Percentiles rank a stretch among this genome's conserved stretches.
Conservation (phyloP, 2,888 invertebrate species). For the Ctenicera cuprea region DNA sequence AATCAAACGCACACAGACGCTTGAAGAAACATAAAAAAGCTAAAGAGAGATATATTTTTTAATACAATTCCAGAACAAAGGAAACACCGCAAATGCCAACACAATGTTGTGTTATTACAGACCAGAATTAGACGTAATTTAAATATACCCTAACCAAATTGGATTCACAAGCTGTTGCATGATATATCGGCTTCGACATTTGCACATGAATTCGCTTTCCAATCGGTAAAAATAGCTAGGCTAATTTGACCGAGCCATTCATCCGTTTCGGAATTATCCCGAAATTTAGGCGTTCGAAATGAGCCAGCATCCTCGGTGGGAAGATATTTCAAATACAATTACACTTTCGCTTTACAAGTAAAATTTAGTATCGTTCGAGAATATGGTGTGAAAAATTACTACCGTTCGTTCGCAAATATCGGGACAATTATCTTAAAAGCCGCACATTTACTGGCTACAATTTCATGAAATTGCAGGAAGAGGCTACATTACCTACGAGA, state of each 20-base stretch:
- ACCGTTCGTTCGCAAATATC: slow-evolving; percentile 44
- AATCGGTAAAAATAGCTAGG: slow-evolving; percentile 32
- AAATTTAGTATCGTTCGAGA: slow-evolving; percentile 41
- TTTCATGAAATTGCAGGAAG: slow-evolving; percentile 39
- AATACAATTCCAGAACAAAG: not conserved
- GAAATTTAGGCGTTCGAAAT: slow-evolving; percentile 18
- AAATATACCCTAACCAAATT: slow-evolving; percentile 34
- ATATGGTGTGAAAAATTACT: slow-evolving; percentile 41
- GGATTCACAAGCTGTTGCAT: slow-evolving; percentile 38
- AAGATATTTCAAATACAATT: slow-evolving; percentile 42
- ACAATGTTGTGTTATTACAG: slow-evolving; percentile 2
- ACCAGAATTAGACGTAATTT: not conserved
- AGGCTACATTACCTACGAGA: slow-evolving; percentile 18
- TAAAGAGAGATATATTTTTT: not conserved
- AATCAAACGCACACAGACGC: not conserved
- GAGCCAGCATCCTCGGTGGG: slow-evolving; percentile 18
- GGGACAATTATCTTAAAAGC: slow-evolving; percentile 49
- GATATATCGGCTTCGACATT: slow-evolving; percentile 36
- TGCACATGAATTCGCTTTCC: slow-evolving; percentile 35
- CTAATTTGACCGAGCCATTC: slow-evolving; percentile 23
- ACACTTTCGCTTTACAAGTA: slow-evolving; percentile 34
- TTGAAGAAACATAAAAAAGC: not conserved
- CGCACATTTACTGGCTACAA: slow-evolving; percentile 42
- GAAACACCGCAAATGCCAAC: slow-evolving; percentile 1
- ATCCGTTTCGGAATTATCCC: slow-evolving; percentile 23